Percentiles rank a stretch among this genome's conserved stretches.
Evolutionary conservation across 2,888 invertebrate species (phyloP).

Genomic region (Myopa tessellatipennis): DNA sequence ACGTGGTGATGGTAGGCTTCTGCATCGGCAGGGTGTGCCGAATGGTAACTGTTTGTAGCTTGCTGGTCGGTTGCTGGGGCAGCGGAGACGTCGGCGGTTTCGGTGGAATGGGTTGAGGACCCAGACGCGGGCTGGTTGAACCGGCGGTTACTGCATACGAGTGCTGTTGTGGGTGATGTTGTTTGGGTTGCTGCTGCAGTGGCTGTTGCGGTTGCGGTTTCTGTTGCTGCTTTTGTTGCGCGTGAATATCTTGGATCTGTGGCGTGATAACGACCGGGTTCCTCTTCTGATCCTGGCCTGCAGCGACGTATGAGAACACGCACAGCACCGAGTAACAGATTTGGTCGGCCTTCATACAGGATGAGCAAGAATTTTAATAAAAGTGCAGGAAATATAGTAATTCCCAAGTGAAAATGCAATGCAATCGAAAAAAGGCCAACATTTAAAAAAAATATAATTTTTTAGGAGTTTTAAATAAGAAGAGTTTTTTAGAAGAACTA

Average conservation of each 20-base stretch:
- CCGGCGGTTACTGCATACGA: conserved; percentile 40
- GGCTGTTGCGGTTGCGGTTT: conserved; percentile 51
- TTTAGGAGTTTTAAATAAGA: background rate
- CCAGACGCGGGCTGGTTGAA: conserved; percentile 42
- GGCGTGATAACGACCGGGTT: conserved; percentile 65
- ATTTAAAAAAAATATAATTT: background rate
- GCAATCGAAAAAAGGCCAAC: background rate
- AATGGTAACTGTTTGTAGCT: conserved; percentile 60
- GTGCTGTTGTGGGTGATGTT: conserved; percentile 51
- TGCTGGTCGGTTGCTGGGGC: conserved; percentile 50
- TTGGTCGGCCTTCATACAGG: conserved; percentile 86
- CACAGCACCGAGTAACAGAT: conserved; percentile 99
- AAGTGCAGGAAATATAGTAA: conserved; percentile 8
- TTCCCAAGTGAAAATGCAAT: background rate
- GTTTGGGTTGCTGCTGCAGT: conserved; percentile 56
- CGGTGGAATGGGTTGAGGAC: conserved; percentile 47
- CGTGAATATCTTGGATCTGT: conserved; percentile 66
- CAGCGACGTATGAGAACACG: conserved; percentile 98
- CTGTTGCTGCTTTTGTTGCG: conserved; percentile 63
- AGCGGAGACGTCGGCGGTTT: conserved; percentile 48
- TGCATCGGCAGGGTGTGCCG: conserved; percentile 66
- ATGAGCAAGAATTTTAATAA: conserved; percentile 10
- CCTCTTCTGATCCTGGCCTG: conserved; percentile 83
- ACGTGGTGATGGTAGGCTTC: conserved; percentile 64
- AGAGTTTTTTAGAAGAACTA: background rate